Evolutionary conservation across 1,140 invertebrate genomes (phyloP).

Genomic region (Nasonia giraulti): DNA sequence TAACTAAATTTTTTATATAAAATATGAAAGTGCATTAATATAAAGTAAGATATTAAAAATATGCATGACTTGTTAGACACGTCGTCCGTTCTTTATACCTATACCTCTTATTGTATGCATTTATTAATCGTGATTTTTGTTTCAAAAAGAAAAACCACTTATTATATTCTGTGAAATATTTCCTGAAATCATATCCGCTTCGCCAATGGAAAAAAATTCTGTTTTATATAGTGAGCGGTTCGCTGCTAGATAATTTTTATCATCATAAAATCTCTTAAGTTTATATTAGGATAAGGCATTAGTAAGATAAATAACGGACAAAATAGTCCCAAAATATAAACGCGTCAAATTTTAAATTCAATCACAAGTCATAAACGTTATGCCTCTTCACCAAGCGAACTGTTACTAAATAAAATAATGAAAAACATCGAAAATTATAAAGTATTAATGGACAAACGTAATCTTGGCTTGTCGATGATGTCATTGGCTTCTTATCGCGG

Average conservation of each 20-base stretch:
- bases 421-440: background rate
- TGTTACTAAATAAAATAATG: background rate
- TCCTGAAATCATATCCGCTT: background rate
- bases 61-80: background rate
- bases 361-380: background rate
- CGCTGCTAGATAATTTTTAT: background rate
- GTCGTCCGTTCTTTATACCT: background rate
- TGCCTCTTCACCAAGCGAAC: background rate
- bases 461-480: slow-evolving; percentile 41
- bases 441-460: slow-evolving; percentile 19
- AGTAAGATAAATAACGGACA: background rate
- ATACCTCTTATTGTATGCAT: background rate
- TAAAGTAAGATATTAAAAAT: slow-evolving; percentile 28
- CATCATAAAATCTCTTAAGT: background rate
- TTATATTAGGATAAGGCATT: background rate
- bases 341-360: background rate
- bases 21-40: slow-evolving; percentile 20
- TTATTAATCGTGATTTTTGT: background rate
- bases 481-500: slow-evolving; percentile 34
- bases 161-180: background rate
- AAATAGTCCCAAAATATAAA: background rate
- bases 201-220: background rate
- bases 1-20: slow-evolving; percentile 27
- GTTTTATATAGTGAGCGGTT: background rate
- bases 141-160: background rate